These are phyloP conservation scores for Acronicta aceris DNA, from an alignment of 2,888 invertebrate species.

Conservation along the genomic window DNA sequence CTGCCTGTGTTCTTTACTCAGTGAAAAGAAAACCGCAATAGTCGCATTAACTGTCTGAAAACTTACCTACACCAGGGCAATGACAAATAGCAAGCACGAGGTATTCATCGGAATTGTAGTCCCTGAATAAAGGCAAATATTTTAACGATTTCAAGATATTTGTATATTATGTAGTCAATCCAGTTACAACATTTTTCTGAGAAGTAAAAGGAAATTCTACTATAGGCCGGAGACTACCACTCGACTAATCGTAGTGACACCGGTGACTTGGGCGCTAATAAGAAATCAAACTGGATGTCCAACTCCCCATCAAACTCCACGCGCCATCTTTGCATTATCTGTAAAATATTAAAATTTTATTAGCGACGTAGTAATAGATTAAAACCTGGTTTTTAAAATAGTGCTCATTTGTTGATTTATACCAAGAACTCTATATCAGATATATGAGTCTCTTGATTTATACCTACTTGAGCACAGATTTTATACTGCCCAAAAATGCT, in stretches of 20 bases:
- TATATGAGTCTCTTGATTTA: too few relatives aligned
- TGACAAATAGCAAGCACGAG: too few relatives aligned
- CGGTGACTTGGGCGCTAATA: constrained; percentile 93
- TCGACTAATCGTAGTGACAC: constrained; percentile 91
- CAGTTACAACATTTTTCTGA: constrained; percentile 12
- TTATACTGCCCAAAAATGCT: too few relatives aligned
- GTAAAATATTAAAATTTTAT: constrained; percentile 55
- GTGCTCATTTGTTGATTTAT: too few relatives aligned
- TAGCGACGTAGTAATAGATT: neutral
- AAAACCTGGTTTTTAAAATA: neutral
- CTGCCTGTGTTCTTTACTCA: neutral
- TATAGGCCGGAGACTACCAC: constrained; percentile 70
- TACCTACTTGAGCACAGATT: too few relatives aligned
- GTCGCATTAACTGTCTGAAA: neutral
- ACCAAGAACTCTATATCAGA: too few relatives aligned
- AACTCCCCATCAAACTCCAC: constrained; percentile 92
- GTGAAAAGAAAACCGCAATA: too few relatives aligned
- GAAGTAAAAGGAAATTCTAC: constrained; percentile 16
- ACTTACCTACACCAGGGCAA: neutral
- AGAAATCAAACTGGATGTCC: constrained; percentile 94
- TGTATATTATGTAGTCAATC: constrained; percentile 13
- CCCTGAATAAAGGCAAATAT: constrained; percentile 9
- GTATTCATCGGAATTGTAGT: neutral
- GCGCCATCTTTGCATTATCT: constrained; percentile 93
- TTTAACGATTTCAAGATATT: constrained; percentile 4